Conservation (phyloP, 2,113 vertebrate genomes). For the Laticauda colubrina region DNA sequence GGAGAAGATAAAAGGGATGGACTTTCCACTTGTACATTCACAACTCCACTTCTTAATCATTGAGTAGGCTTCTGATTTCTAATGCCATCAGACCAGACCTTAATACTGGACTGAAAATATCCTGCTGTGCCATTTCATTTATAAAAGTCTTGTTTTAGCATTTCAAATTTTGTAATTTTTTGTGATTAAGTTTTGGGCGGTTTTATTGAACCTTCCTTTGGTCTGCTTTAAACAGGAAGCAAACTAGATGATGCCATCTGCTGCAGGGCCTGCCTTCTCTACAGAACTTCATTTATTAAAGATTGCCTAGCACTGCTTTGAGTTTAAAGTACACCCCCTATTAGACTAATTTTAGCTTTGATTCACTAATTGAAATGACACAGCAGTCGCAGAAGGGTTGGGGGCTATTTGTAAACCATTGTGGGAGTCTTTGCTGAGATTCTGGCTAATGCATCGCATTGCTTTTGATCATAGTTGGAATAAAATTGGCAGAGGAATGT, state of each 20-base stretch:
- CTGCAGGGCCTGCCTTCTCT: not conserved
- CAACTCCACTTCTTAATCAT: not conserved
- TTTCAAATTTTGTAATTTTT: not conserved
- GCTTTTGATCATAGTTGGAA: not conserved
- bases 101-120: not conserved
- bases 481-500: not conserved
- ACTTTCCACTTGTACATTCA: not conserved
- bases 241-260: not conserved
- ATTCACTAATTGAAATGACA: not conserved
- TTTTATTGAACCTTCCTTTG: not conserved
- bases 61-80: not conserved
- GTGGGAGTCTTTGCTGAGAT: not conserved
- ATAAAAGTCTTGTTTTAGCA: not conserved
- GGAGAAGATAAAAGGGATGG: not conserved
- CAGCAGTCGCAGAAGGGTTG: not conserved
- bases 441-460: not conserved
- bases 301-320: not conserved
- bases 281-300: not conserved
- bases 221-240: not conserved
- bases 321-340: not conserved
- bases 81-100: not conserved
- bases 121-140: not conserved
- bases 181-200: not conserved
- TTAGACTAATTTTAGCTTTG: not conserved
- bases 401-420: not conserved